phyloP scores from a whole-genome alignment of 2,797 vertebrate genomes.

The Neoniphon sammara region DNA sequence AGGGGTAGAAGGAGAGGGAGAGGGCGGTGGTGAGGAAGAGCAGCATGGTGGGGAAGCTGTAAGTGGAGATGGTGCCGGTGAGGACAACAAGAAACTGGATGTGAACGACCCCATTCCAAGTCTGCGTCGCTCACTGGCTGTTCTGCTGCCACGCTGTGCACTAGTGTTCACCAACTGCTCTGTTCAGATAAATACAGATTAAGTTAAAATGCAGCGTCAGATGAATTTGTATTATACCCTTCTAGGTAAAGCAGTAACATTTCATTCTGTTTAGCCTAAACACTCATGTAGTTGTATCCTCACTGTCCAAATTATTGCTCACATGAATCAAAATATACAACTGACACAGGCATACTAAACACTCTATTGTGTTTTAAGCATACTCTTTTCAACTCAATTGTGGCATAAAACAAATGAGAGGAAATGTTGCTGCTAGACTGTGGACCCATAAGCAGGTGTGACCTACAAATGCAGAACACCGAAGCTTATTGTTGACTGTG shows the following conservation, averaged over 20 bases:
- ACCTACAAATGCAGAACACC: slow-evolving; percentile 15
- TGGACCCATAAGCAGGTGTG: slow-evolving; percentile 37
- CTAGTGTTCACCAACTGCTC: slow-evolving; percentile 82
- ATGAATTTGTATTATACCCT: neutral
- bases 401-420: slow-evolving; percentile 5
- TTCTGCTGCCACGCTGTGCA: slow-evolving; percentile 77
- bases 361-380: neutral
- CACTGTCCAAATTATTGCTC: neutral
- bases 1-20: slow-evolving; percentile 66
- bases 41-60: slow-evolving; percentile 57
- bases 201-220: slow-evolving; percentile 12
- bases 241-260: neutral
- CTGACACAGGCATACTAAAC: neutral
- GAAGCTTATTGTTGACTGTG: slow-evolving; percentile 1
- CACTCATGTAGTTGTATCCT: neutral
- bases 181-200: slow-evolving; percentile 75
- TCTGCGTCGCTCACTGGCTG: slow-evolving; percentile 77
- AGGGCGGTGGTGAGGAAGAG: slow-evolving; percentile 60
- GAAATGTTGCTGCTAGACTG: slow-evolving; percentile 5
- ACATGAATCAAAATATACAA: neutral
- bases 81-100: slow-evolving; percentile 67
- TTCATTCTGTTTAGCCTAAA: slow-evolving; percentile 1
- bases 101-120: slow-evolving; percentile 75
- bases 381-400: slow-evolving; percentile 15
- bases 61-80: slow-evolving; percentile 44